Base-by-base conservation (phyloP, 2,797 vertebrate species). In the Chloroceryle amazona region DNA sequence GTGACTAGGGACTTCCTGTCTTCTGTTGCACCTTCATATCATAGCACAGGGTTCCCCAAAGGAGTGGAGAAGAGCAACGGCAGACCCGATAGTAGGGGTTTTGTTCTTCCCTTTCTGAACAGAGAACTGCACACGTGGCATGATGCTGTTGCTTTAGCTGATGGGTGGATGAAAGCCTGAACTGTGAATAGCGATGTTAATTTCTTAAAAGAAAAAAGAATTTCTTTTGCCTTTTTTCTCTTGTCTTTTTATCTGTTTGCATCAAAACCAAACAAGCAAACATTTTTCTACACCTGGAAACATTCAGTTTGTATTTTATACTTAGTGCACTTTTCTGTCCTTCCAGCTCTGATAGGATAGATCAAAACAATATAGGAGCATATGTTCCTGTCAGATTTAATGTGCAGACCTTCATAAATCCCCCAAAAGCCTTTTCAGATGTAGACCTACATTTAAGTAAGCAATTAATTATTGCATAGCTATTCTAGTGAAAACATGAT, bases 351-450 rank as follows among this genome's bases (percentile, higher is more conserved):
- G 63, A 66, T 70, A 90, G 46, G 33, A 35, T 42, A 87, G 83
- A 96, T 85, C 55, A 94, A 93, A 96, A 92, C 58, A 92, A 76
- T 76, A 70, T 25, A 58, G 54, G 81, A 93, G 67, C 91, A 92
- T 89, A 87, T 78, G 83, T 82, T 94, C 49, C 86, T 90, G 93
- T 95, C 90, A 97, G 61, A 85, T 92, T 89, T 93, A 94, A 89
- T 82, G 57, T 82, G 71, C 44, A 80, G 61, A 61, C 71, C 83
- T 93, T 86, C 78, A 73, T 89, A 91, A 92, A 91, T 74, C 21
- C 65, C 67, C 85, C 83, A 31, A 92, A 96, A 96, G 70, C 85
- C 41, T 74, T 76, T 87, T 91, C 81, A 82, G 86, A 96, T 73
- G 60, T 76, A 96, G 93, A 78, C 31, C 60, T 80, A 73, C 39